Conservation (phyloP, 2,113 vertebrate genomes). For the Buteo buteo region DNA sequence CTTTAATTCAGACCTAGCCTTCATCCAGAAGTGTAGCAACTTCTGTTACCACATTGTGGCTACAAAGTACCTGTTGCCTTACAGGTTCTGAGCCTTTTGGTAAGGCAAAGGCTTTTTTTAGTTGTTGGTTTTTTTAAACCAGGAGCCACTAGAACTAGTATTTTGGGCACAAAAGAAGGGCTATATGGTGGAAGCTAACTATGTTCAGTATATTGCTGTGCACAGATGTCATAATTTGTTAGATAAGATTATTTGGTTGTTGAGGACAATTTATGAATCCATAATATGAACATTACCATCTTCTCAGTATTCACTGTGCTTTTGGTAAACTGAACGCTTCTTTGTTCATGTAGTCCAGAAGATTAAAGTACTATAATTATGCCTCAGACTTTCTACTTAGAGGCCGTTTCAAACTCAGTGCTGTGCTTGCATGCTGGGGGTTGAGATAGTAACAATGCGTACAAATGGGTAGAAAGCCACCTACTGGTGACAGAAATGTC, state of each 20-base stretch:
- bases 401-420: neutral
- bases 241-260: neutral
- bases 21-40: neutral
- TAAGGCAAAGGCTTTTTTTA: neutral
- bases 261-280: neutral
- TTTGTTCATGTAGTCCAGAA: neutral
- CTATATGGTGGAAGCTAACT: neutral
- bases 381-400: neutral
- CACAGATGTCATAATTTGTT: neutral
- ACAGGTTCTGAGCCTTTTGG: neutral
- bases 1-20: neutral
- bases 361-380: neutral
- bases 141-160: neutral
- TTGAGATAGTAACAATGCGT: neutral
- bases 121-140: neutral
- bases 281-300: neutral
- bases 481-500: neutral
- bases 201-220: neutral
- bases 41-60: neutral
- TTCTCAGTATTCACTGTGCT: neutral
- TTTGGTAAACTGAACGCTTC: neutral
- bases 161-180: neutral
- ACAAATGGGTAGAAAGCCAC: neutral
- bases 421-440: neutral
- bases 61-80: accelerated